A percentile compares a stretch with the other conserved stretches of the same genome.
Conservation (phyloP, 2,888 invertebrate genomes). For the Sminthurinus aureus region DNA sequence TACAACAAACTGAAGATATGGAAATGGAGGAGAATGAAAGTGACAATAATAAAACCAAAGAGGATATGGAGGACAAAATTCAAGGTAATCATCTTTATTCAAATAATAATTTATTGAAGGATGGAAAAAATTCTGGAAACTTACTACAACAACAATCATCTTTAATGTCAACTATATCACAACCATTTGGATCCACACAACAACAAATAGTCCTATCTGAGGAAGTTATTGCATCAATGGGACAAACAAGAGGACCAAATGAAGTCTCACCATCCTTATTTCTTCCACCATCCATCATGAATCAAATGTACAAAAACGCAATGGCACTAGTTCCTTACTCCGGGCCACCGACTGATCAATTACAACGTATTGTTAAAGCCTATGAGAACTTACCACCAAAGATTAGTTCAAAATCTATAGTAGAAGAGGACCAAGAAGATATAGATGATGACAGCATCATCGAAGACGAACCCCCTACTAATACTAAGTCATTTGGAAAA, state of each 20-base stretch:
- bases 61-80: no score
- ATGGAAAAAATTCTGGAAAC: no score
- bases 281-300: slow-evolving; percentile 39
- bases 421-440: neutral
- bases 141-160: no score
- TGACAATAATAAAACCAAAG: neutral
- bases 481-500: neutral
- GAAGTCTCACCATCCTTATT: slow-evolving; percentile 17
- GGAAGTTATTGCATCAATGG: slow-evolving; percentile 48
- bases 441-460: neutral
- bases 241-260: slow-evolving; percentile 45
- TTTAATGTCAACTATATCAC: no score
- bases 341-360: slow-evolving; percentile 31
- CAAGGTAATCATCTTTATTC: no score
- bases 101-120: no score
- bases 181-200: neutral
- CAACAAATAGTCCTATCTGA: slow-evolving; percentile 47
- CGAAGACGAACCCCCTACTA: neutral
- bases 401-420: neutral
- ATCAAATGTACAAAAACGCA: slow-evolving; percentile 34
- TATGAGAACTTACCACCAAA: neutral
- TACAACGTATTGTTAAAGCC: neutral
- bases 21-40: slow-evolving; percentile 45
- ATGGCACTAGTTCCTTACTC: slow-evolving; percentile 52
- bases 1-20: slow-evolving; percentile 32